Evolutionary conservation across 1,140 invertebrate species (phyloP), one percentile per base, ranked within the genome.

Genomic region (Pantala flavescens): DNA sequence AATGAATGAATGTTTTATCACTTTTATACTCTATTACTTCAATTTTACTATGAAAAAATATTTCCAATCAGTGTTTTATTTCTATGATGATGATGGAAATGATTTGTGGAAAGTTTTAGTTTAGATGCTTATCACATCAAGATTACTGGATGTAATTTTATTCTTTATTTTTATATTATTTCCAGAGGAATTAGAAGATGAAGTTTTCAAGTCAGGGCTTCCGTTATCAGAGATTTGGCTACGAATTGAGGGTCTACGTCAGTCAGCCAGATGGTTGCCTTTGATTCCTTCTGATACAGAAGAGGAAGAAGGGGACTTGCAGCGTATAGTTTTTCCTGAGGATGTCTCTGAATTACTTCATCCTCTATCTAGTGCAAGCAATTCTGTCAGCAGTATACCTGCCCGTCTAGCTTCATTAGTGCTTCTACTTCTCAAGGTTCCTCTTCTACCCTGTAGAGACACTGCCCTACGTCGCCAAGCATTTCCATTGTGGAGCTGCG

Each of bases 221-320:
- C 89, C 89, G 5, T 82, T 90, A 76, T 86, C 88, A 77, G 87
- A 90, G 77, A 81, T 91, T 28, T 91, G 89, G 89, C 81, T 88
- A 24, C 83, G 89, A 75, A 83, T 88, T 24, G 90, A 91, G 79
- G 86, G 84, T 10, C 78, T 91, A 19, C 83, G 89, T 23, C 87
- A 89, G 79, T 82, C 85, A 16, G 88, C 84, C 74, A 86, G 88
- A 79, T 90, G 87, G 83, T 81, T 88, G 14, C 83, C 88, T 43
- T 81, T 82, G 43, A 76, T 80, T 76, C 71, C 81, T 7, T 24
- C 24, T 74, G 21, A 24, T 49, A 43, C 16, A 79, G 76, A 78
- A 43, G 76, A 78, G 11, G 72, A 75, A 63, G 42, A 55, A 49
- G 85, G 76, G 72, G 88, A 89, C 82, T 83, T 86, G 21, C 86